Evolutionary conservation across 2,888 invertebrate species (phyloP).

Genomic region (Athripsodes cinereus): DNA sequence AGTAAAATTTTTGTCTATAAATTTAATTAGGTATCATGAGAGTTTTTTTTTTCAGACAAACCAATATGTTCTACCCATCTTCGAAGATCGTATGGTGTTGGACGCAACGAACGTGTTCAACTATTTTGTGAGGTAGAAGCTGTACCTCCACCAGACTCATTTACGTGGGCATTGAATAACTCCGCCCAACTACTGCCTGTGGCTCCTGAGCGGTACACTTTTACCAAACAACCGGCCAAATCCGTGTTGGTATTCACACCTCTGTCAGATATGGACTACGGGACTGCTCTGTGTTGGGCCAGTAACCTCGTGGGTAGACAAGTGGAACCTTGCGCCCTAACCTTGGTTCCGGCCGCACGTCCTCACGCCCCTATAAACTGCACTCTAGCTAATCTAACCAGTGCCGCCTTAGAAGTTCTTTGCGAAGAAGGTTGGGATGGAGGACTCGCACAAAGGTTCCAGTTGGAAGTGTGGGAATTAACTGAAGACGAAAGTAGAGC

Average conservation of each 20-base stretch:
- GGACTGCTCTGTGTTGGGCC: slow-evolving; percentile 69
- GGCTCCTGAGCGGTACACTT: slow-evolving; percentile 50
- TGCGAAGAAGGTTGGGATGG: slow-evolving; percentile 72
- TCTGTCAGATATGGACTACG: slow-evolving; percentile 68
- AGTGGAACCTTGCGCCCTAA: slow-evolving; percentile 66
- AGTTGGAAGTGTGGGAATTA: slow-evolving; percentile 65
- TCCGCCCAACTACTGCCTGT: slow-evolving; percentile 76
- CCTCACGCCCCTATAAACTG: slow-evolving; percentile 76
- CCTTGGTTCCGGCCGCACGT: slow-evolving; percentile 68
- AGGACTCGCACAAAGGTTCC: slow-evolving; percentile 67
- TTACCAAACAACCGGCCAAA: slow-evolving; percentile 45
- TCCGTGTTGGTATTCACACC: slow-evolving; percentile 74
- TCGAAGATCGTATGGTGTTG: slow-evolving; percentile 76
- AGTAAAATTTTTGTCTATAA: no score
- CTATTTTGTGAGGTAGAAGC: slow-evolving; percentile 81
- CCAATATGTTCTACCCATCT: slow-evolving; percentile 72
- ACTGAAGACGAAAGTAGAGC: slow-evolving; percentile 51
- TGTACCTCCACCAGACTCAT: slow-evolving; percentile 74
- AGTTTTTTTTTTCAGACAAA: slow-evolving; percentile 71
- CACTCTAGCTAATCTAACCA: slow-evolving; percentile 70
- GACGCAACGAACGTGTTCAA: slow-evolving; percentile 72
- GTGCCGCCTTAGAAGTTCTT: slow-evolving; percentile 67
- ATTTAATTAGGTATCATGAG: no score
- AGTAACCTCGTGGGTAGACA: slow-evolving; percentile 68
- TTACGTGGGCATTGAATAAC: slow-evolving; percentile 87